These are phyloP conservation scores for Xiphias gladius DNA, from an alignment of 2,113 vertebrate genomes.

Conservation along the genomic window DNA sequence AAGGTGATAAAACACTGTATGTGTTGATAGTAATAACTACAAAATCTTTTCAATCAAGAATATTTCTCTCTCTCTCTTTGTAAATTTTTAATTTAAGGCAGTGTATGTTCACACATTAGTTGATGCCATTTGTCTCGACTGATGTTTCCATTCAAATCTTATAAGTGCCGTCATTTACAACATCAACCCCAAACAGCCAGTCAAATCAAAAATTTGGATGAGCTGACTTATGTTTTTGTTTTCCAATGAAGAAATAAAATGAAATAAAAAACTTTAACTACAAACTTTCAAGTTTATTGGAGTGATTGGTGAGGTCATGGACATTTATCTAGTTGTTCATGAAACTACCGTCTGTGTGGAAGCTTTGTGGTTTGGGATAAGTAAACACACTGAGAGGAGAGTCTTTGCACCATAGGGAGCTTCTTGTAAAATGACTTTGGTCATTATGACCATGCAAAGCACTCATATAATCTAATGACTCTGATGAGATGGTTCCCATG, in stretches of 20 bases:
- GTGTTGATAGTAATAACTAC: neutral
- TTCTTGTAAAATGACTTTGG: slow-evolving; percentile 41
- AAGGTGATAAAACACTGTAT: neutral
- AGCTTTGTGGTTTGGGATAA: slow-evolving; percentile 15
- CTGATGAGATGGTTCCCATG: slow-evolving; percentile 8
- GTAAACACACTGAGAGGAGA: slow-evolving; percentile 8
- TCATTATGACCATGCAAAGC: slow-evolving; percentile 39
- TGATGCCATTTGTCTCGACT: neutral
- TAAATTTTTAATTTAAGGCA: neutral
- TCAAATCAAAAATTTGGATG: neutral
- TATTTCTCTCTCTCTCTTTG: neutral
- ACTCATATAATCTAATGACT: slow-evolving; percentile 9
- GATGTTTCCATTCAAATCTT: no score
- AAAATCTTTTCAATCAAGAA: no score
- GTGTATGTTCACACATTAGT: neutral
- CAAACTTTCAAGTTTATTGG: neutral
- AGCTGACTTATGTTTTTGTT: slow-evolving; percentile 40
- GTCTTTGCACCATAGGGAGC: slow-evolving; percentile 29
- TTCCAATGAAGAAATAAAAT: neutral
- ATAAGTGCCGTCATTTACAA: neutral
- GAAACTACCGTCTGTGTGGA: neutral
- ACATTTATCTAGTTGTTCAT: slow-evolving; percentile 4
- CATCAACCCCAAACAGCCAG: neutral
- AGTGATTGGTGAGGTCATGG: neutral
- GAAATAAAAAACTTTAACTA: neutral